Evolutionary conservation across 2,888 invertebrate species (phyloP).

Genomic region (Clostera curtula): DNA sequence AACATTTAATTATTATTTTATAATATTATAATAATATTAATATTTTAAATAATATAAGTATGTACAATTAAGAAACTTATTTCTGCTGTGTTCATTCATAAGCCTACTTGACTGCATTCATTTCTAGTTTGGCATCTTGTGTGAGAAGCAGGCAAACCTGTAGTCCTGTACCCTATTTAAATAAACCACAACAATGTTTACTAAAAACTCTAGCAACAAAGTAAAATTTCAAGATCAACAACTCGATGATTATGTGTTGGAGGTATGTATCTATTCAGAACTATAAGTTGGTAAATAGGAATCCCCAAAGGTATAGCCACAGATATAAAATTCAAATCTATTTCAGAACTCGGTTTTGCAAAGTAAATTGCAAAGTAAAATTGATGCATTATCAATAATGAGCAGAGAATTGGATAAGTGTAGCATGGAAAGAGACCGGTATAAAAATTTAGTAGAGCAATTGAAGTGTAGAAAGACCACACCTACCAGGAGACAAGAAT

Average conservation of each 20-base stretch:
- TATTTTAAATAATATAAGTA: no score
- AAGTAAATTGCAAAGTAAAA: conserved; percentile 86
- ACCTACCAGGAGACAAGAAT: conserved; percentile 28
- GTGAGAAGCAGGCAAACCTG: no score
- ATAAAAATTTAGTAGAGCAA: conserved; percentile 86
- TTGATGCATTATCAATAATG: conserved; percentile 86
- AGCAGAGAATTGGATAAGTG: conserved; percentile 85
- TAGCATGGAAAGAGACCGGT: conserved; percentile 86
- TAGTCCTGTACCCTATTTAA: no score
- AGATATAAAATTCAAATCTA: conserved; percentile 2
- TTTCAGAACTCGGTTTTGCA: conserved; percentile 77
- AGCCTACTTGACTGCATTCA: no score
- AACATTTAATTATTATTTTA: no score
- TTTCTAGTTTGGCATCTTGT: no score
- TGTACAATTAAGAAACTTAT: no score
- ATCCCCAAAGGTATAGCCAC: neutral
- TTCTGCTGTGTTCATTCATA: no score
- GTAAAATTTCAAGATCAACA: conserved; percentile 66
- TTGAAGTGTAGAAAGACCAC: conserved; percentile 69
- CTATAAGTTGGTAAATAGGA: neutral
- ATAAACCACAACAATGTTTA: conserved; percentile 44
- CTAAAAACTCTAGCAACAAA: conserved; percentile 36
- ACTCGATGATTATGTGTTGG: conserved; percentile 61
- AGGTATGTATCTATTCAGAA: conserved; percentile 32
- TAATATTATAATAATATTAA: no score